Conservation (phyloP, 2,888 invertebrate species). For the Cheilosia pagana region DNA sequence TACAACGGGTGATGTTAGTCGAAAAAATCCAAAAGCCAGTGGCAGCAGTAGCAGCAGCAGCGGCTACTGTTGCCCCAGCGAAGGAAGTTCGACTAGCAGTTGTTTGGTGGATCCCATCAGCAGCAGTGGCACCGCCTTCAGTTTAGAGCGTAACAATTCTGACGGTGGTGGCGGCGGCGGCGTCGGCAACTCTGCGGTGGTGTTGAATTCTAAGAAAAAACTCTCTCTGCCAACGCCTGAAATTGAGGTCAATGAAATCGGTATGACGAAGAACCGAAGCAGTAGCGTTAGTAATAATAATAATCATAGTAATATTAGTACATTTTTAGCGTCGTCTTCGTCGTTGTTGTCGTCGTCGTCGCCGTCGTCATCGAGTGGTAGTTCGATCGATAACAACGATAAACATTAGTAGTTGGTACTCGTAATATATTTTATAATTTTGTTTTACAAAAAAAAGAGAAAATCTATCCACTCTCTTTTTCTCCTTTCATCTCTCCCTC, state of each 20-base stretch:
- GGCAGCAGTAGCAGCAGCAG: conserved; percentile 76
- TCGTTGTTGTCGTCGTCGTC: conserved; percentile 42
- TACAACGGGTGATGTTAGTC: conserved; percentile 11
- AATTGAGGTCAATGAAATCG: conserved; percentile 58
- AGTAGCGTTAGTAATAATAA: conserved; percentile 68
- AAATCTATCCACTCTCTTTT: conserved; percentile 25
- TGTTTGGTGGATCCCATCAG: conserved; percentile 62
- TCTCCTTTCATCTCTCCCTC: conserved; percentile 22
- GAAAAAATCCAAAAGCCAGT: conserved; percentile 36
- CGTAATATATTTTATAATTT: conserved; percentile 37
- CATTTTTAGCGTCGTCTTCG: conserved; percentile 47
- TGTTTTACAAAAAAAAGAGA: conserved; percentile 37
- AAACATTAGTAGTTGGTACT: conserved; percentile 65
- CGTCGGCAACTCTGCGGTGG: conserved; percentile 1
- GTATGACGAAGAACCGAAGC: conserved; percentile 62
- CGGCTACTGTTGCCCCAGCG: conserved; percentile 75
- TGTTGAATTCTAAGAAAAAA: conserved; percentile 64
- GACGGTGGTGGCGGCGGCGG: conserved; percentile 30
- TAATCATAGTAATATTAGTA: conserved; percentile 51
- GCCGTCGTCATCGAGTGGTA: conserved; percentile 69
- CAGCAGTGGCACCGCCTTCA: conserved; percentile 59
- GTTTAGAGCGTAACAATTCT: conserved; percentile 60
- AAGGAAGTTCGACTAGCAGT: conserved; percentile 75
- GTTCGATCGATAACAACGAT: conserved; percentile 68
- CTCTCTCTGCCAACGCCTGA: conserved; percentile 68